Conservation (phyloP, 1,140 invertebrate genomes). For the Polyergus mexicanus region DNA sequence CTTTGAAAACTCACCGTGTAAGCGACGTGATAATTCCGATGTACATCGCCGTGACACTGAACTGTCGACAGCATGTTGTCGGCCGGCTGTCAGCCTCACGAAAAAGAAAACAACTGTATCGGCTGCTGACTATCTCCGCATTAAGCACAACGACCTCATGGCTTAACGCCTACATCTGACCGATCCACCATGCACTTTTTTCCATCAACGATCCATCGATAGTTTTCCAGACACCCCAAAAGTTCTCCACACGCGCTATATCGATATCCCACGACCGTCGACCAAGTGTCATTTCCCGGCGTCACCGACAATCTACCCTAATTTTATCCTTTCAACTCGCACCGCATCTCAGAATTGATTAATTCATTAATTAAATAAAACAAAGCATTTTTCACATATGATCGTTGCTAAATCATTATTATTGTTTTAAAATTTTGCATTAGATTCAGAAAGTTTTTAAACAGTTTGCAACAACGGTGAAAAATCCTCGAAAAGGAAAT, state of each 20-base stretch:
- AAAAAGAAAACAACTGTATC: conserved; percentile 51
- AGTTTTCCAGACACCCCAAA: neutral
- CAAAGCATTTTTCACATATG: neutral
- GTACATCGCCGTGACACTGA: conserved; percentile 71
- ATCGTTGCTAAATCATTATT: neutral
- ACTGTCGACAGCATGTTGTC: conserved; percentile 76
- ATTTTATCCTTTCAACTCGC: neutral
- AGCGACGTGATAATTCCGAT: conserved; percentile 72
- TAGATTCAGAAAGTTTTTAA: neutral
- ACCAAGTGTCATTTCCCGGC: neutral
- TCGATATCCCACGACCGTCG: conserved; percentile 18
- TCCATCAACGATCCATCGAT: conserved; percentile 28
- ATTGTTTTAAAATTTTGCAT: neutral
- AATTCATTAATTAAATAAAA: neutral
- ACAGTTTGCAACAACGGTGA: neutral
- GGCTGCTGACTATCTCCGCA: conserved; percentile 48
- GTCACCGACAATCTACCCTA: neutral
- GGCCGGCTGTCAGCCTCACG: conserved; percentile 62
- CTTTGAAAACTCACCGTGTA: conserved; percentile 72
- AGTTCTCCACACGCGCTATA: neutral
- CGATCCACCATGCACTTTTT: conserved; percentile 52
- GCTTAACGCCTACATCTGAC: conserved; percentile 38
- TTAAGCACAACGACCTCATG: conserved; percentile 46
- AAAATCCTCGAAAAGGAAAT: neutral
- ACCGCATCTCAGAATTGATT: neutral